Evolutionary conservation across 1,140 invertebrate genomes (phyloP).

Genomic region (Lucilia cuprina): DNA sequence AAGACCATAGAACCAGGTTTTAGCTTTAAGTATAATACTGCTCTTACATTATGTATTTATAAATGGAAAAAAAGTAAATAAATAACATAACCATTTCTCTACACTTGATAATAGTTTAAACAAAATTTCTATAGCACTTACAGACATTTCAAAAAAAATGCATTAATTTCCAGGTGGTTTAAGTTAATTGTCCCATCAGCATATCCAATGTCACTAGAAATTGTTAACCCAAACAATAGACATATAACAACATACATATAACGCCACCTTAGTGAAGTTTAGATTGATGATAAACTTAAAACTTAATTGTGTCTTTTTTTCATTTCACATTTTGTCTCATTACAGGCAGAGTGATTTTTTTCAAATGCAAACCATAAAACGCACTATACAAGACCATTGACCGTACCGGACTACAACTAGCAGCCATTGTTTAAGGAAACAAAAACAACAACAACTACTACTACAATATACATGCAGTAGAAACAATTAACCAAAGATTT

Average conservation of each 20-base stretch:
- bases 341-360: neutral
- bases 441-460: neutral
- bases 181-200: slow-evolving; percentile 19
- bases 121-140: neutral
- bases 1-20: too few species aligned
- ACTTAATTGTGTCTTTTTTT: neutral
- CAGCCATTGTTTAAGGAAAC: neutral
- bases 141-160: neutral
- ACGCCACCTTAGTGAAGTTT: slow-evolving; percentile 20
- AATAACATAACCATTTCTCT: neutral
- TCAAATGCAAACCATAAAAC: slow-evolving; percentile 4
- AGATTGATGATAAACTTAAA: neutral
- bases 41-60: too few species aligned
- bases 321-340: neutral
- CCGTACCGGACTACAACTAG: slow-evolving; percentile 8
- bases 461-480: neutral
- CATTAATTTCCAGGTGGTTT: slow-evolving; percentile 16
- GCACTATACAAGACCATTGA: slow-evolving; percentile 25
- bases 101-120: neutral
- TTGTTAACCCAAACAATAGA: neutral
- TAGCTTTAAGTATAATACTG: too few species aligned
- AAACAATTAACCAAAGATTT: slow-evolving; percentile 23
- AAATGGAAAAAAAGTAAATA: too few species aligned
- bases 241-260: neutral
- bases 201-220: slow-evolving; percentile 4